These are phyloP conservation scores for Baccha elongata DNA, from an alignment of 2,888 invertebrate species.

Conservation along the genomic window DNA sequence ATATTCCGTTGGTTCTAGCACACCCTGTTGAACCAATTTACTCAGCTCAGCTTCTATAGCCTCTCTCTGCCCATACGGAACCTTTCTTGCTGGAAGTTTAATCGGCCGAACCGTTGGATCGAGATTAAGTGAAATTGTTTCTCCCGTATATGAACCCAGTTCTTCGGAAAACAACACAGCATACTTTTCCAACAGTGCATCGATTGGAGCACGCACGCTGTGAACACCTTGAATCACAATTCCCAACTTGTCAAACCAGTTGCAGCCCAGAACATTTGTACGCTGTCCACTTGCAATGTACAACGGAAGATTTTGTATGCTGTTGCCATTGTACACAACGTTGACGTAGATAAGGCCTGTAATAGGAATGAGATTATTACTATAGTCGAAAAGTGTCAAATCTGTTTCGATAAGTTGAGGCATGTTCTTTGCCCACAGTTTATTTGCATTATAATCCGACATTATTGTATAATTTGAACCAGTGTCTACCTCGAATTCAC, in stretches of 20 bases:
- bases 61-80: conserved; percentile 66
- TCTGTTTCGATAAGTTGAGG: neutral
- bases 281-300: conserved; percentile 37
- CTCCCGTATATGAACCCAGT: conserved; percentile 42
- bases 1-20: conserved; percentile 67
- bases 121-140: conserved; percentile 33
- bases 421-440: neutral
- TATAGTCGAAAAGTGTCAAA: neutral
- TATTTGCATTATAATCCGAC: conserved; percentile 8
- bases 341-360: conserved; percentile 1
- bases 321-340: conserved; percentile 2
- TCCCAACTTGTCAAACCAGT: conserved; percentile 48
- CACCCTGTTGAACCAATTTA: conserved; percentile 67
- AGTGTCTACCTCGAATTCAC: conserved; percentile 29
- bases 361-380: conserved; percentile 3
- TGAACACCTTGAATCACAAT: conserved; percentile 47
- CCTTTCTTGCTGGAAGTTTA: conserved; percentile 13
- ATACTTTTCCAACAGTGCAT: conserved; percentile 29
- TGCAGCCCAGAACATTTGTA: conserved; percentile 40
- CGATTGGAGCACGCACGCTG: neutral
- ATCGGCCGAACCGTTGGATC: conserved; percentile 9
- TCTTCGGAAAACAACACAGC: conserved; percentile 33
- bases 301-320: neutral
- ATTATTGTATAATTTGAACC: conserved; percentile 42
- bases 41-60: conserved; percentile 73